phyloP scores from a whole-genome alignment of 1,140 invertebrate species.

The Trichomalopsis sarcophagae region DNA sequence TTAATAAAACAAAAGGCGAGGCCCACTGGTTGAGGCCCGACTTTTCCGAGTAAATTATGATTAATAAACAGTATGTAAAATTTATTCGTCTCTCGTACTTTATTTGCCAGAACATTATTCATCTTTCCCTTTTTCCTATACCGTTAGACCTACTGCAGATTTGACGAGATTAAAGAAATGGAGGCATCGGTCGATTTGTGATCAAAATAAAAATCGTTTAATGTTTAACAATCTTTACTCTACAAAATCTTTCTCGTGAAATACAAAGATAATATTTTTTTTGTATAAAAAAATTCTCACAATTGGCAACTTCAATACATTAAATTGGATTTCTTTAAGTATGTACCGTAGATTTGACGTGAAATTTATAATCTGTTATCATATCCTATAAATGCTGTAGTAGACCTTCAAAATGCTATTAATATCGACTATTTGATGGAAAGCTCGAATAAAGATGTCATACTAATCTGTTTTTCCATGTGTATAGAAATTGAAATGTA shows the following conservation, averaged over 20 bases:
- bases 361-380: not conserved
- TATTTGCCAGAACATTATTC: not conserved
- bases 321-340: not conserved
- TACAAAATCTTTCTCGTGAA: slow-evolving; percentile 17
- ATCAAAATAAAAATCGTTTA: slow-evolving; percentile 36
- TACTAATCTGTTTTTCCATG: not conserved
- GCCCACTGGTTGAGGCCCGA: slow-evolving; percentile 71
- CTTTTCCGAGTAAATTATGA: slow-evolving; percentile 70
- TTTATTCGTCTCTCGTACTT: slow-evolving; percentile 55
- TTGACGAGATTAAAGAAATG: not conserved
- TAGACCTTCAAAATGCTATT: not conserved
- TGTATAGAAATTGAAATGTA: not conserved
- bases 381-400: not conserved
- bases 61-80: slow-evolving; percentile 72
- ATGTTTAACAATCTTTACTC: slow-evolving; percentile 34
- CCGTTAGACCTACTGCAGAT: not conserved
- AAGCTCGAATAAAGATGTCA: not conserved
- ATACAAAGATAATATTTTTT: slow-evolving; percentile 27
- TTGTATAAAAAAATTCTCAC: slow-evolving; percentile 39
- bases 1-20: slow-evolving; percentile 59
- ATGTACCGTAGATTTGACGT: not conserved
- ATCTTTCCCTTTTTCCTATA: not conserved
- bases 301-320: slow-evolving; percentile 27
- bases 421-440: not conserved
- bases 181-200: slow-evolving; percentile 3